These are phyloP conservation scores for Anolis sagrei DNA, from an alignment of 2,113 vertebrate species.

Conservation along the genomic window DNA sequence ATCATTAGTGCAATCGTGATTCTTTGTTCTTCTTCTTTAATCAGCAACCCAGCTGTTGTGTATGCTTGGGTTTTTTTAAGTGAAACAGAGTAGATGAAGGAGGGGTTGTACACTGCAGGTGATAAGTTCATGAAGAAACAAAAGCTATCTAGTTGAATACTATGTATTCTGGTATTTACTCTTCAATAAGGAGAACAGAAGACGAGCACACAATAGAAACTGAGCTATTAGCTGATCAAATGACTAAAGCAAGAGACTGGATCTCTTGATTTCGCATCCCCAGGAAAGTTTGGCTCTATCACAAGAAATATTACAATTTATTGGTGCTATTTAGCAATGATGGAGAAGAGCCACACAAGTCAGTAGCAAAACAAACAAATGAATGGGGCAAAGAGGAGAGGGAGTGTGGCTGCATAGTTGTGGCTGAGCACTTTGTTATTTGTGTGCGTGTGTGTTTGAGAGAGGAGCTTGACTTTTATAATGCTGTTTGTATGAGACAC, in stretches of 20 bases:
- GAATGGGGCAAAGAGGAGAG: no score
- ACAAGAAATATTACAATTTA: neutral
- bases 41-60: constrained; percentile 6
- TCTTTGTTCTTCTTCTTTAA: constrained; percentile 25
- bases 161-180: neutral
- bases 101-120: neutral
- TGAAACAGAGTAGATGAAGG: neutral
- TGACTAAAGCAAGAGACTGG: neutral
- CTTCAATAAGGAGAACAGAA: neutral
- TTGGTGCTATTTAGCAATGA: neutral
- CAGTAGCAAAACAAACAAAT: neutral
- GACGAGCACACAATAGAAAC: neutral
- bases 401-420: no score
- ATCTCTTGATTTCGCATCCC: neutral
- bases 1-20: constrained; percentile 31
- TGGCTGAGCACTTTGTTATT: no score
- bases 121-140: neutral
- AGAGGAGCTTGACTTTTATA: no score
- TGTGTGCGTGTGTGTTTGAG: no score
- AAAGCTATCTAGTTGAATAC: neutral
- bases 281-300: neutral
- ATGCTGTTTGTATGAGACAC: no score
- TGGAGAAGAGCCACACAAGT: neutral
- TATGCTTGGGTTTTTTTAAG: constrained; percentile 9
- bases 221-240: neutral